Base-by-base conservation (phyloP, 2,113 vertebrate species). In the Rhinolophus ferrumequinum region DNA sequence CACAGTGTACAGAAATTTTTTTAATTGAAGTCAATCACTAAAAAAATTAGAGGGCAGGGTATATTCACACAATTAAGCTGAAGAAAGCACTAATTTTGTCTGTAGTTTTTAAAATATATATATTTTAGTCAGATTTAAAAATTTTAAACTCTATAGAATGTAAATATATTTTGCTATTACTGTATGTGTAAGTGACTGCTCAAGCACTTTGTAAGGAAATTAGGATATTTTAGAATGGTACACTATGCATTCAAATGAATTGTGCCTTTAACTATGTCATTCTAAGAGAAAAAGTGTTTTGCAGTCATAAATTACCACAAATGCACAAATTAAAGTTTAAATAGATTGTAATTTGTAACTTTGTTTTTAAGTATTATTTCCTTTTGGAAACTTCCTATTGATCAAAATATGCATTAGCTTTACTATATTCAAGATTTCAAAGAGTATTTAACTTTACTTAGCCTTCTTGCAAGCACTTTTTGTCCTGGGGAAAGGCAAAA, bases 51-150 rank as follows among this genome's bases (percentile, higher is more conserved):
- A 98, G 98, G 99, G 98, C 98, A 99, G 99, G 98, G 98, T 98
- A 97, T 99, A 98, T 98, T 98, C 99, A 99, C 98, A 99, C 99
- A 99, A 96, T 99, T 99, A 99, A 99, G 98, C 98, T 99, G 98
- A 99, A 99, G 94, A 98, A 99, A 99, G 99, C 99, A 99, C 99
- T 99, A 99, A 99, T 99, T 99, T 99, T 99, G 99, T 98, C 98
- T 98, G 98, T 99, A 99, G 99, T 98, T 99, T 99, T 98, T 98
- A 77, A 98, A 97, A 82, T 93, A 98, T 95, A 98, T 98, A 96
- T 95, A 97, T 81, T 99, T 99, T 99, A 99, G 98, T 98, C 98
- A 99, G 98, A 99, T 98, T 98, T 98, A 98, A 99, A 99, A 98
- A 98, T 99, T 99, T 98, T 98, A 98, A 99, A 99, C 98, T 98